Evolutionary conservation across 2,888 invertebrate species (phyloP).

Genomic region (Cyclophora albipunctata): DNA sequence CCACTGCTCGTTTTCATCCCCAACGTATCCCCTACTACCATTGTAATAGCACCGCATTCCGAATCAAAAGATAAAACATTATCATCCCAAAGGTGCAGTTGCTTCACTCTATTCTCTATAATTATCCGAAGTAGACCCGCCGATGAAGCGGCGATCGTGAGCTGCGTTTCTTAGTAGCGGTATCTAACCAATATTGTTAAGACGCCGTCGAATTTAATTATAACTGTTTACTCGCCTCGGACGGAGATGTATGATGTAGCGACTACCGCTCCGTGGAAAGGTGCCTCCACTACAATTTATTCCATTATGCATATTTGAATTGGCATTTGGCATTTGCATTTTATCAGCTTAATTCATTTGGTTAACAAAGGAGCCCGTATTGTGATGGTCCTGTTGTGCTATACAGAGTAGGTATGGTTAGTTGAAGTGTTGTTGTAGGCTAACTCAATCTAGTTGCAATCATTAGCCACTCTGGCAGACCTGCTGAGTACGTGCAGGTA

Average conservation of each 20-base stretch:
- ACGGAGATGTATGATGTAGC: slow-evolving; percentile 4
- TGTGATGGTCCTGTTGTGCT: neutral
- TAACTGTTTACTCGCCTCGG: slow-evolving; percentile 6
- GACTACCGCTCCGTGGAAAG: slow-evolving; percentile 2
- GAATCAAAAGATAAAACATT: neutral
- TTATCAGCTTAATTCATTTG: slow-evolving; percentile 1
- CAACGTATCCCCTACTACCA: slow-evolving; percentile 25
- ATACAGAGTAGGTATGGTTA: neutral
- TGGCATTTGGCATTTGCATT: slow-evolving; percentile 4
- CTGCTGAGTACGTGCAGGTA: slow-evolving; percentile 8
- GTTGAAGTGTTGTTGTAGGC: slow-evolving; percentile 1
- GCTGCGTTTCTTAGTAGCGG: slow-evolving; percentile 14
- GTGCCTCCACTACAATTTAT: slow-evolving; percentile 1
- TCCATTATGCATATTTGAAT: slow-evolving; percentile 4
- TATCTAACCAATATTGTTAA: slow-evolving; percentile 6
- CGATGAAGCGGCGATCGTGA: slow-evolving; percentile 18
- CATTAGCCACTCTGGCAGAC: slow-evolving; percentile 23
- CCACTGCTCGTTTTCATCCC: slow-evolving; percentile 18
- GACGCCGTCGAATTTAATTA: slow-evolving; percentile 9
- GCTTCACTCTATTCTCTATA: too few species aligned
- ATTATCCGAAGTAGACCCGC: neutral
- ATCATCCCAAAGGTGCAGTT: too few species aligned
- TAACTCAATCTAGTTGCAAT: slow-evolving; percentile 13
- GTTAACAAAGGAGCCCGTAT: neutral
- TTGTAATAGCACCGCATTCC: slow-evolving; percentile 23